Conservation (phyloP, 2,888 invertebrate species). For the Busseola fusca region DNA sequence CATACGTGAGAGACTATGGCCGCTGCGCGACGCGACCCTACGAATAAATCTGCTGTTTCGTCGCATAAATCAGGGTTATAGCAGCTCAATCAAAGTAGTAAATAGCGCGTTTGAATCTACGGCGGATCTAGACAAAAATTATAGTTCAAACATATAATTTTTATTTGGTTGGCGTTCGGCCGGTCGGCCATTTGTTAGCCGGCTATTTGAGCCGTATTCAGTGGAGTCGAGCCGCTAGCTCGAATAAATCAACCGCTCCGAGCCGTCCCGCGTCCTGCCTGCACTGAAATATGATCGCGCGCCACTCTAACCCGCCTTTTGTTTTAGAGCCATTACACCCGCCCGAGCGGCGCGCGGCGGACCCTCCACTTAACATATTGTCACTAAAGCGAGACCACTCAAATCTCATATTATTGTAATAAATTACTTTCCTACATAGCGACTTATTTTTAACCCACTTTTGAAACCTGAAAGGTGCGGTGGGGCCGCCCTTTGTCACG, state of each 20-base stretch:
- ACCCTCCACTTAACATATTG: conserved; percentile 47
- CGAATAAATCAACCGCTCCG: conserved; percentile 70
- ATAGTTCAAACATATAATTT: conserved; percentile 73
- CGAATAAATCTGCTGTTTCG: conserved; percentile 54
- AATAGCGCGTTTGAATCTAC: conserved; percentile 62
- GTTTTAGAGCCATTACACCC: conserved; percentile 57
- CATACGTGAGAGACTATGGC: not conserved
- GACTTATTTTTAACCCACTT: not conserved
- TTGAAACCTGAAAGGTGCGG: not conserved
- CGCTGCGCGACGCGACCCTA: not conserved
- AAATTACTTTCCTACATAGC: conserved; percentile 7
- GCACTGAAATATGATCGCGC: conserved; percentile 68
- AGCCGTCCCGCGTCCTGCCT: conserved; percentile 57
- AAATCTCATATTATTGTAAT: conserved; percentile 40
- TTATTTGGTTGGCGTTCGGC: conserved; percentile 71
- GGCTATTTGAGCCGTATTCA: conserved; percentile 68
- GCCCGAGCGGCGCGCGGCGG: conserved; percentile 9
- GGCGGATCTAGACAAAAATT: conserved; percentile 66
- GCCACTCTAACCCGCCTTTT: conserved; percentile 66
- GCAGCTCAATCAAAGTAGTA: conserved; percentile 65
- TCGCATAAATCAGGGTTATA: conserved; percentile 60
- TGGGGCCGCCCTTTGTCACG: too few species aligned
- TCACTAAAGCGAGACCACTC: conserved; percentile 26
- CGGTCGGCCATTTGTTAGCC: conserved; percentile 70
- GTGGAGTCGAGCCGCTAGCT: conserved; percentile 62